A percentile compares a stretch with the other conserved stretches of the same genome.
phyloP scores from a whole-genome alignment of 2,888 invertebrate species.

The Mythimna albipuncta region DNA sequence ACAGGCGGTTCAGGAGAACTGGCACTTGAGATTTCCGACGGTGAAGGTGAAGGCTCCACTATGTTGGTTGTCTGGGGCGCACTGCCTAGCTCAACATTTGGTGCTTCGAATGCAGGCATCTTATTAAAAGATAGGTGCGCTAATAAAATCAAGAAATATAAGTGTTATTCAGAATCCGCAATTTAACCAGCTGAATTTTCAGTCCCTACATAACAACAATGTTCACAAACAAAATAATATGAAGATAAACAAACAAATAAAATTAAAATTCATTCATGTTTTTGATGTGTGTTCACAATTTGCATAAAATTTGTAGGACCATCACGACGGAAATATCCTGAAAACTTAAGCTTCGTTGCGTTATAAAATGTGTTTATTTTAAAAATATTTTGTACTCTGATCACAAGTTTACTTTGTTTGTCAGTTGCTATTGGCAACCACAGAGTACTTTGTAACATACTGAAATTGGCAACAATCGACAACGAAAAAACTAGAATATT shows the following conservation, averaged over 20 bases:
- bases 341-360: conserved; percentile 3
- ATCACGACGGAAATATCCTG: not conserved
- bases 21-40: conserved; percentile 86
- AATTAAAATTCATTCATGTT: conserved; percentile 4
- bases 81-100: conserved; percentile 82
- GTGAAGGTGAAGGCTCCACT: conserved; percentile 78
- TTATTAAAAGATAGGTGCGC: conserved; percentile 33
- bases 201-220: not conserved
- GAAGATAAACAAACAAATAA: conserved; percentile 27
- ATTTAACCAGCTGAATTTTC: conserved; percentile 6
- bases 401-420: conserved; percentile 51
- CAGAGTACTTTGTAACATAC: not conserved
- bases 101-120: conserved; percentile 85
- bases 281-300: not conserved
- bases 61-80: conserved; percentile 80
- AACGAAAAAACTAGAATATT: not conserved
- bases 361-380: conserved; percentile 18
- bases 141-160: conserved; percentile 10
- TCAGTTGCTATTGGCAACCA: conserved; percentile 55
- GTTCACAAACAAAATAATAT: conserved; percentile 18
- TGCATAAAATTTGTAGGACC: conserved; percentile 15
- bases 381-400: conserved; percentile 31
- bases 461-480: conserved; percentile 35
- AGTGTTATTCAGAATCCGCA: not conserved
- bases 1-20: conserved; percentile 85